Base-by-base conservation (phyloP, 2,888 invertebrate species). In the Drosophila multiciliata region DNA sequence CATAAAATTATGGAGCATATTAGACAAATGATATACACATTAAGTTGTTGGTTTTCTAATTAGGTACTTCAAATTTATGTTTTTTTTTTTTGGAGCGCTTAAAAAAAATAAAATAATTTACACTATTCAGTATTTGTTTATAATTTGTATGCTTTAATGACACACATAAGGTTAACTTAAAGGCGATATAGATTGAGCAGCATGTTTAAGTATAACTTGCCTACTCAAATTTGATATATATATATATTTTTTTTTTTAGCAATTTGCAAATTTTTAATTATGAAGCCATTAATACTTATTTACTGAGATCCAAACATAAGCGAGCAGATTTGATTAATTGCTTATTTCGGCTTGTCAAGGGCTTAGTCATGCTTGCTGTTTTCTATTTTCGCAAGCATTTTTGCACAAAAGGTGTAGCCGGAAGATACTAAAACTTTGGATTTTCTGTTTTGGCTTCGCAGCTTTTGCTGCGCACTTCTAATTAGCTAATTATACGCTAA, bases 401-500 rank as follows among this genome's bases (percentile, higher is more conserved):
- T 90, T 85, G 88, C 88, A 90, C 88, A 75, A 83, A 88, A 87
- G 87, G 91, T 87, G 87, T 90, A 90, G 87, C 87, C 87, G 90
- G 90, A 87, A 90, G 89, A 91, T 91, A 85, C 84, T 80, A 54
- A 49, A 62, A 17, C 33, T 62, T 62, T 71, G 33, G 42, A 38
- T 75, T 78, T 78, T 71, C 40, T 23, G 60, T 58, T 81, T 87
- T 83, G 53, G 33, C 70, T 67, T 83, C 72, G 73, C 66, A 63
- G 58, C 50, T 66, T 81, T 89, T 73, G 71, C 76, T 89, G 74
- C 78, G 89, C 83, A 90, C 79, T 90, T 90, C 87, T 87, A 89
- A 89, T 90, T 90, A 84, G 87, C 87, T 90, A 91, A 90, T 90
- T 91, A 90, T 87, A 91, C 87, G 89, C 87, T 80, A 66, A 90